A percentile compares a stretch with the other conserved stretches of the same genome.
Conservation (phyloP, 2,113 vertebrate genomes). For the Copsychus sechellarum region DNA sequence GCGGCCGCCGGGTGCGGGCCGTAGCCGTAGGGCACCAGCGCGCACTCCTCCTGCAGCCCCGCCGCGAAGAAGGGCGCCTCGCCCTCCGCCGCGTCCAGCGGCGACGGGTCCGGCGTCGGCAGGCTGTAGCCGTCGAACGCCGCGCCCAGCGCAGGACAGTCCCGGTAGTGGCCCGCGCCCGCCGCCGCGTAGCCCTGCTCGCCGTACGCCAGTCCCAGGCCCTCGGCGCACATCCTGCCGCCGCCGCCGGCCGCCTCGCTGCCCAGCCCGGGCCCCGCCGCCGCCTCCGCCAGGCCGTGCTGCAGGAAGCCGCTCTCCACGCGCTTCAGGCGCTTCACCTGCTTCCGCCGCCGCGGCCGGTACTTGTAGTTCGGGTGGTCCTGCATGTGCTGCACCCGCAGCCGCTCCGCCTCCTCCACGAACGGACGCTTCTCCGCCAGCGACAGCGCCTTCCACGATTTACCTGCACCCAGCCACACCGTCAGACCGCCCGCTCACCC, state of each 20-base stretch:
- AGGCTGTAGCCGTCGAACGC: slow-evolving; percentile 84
- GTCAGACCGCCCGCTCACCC: background rate
- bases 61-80: too few relatives aligned
- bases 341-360: slow-evolving; percentile 91
- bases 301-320: slow-evolving; percentile 86
- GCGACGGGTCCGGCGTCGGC: slow-evolving; percentile 86
- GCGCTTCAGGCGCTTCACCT: slow-evolving; percentile 94
- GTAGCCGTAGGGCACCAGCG: too few relatives aligned
- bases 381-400: slow-evolving; percentile 96
- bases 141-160: slow-evolving; percentile 76
- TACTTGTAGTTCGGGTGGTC: slow-evolving; percentile 99
- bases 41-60: too few relatives aligned
- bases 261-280: slow-evolving; percentile 48
- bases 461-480: slow-evolving; percentile 74
- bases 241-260: slow-evolving; percentile 66
- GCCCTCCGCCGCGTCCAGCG: too few relatives aligned
- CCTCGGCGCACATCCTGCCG: slow-evolving; percentile 74
- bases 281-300: slow-evolving; percentile 77
- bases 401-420: slow-evolving; percentile 95
- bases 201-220: slow-evolving; percentile 76
- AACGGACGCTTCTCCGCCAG: slow-evolving; percentile 92
- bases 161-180: slow-evolving; percentile 79
- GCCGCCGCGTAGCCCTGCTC: slow-evolving; percentile 73
- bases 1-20: too few relatives aligned
- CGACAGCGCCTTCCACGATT: slow-evolving; percentile 93